Evolutionary conservation across 2,888 invertebrate species (phyloP), one percentile per base, ranked within the genome.

Genomic region (Gonocerus acuteangulatus): DNA sequence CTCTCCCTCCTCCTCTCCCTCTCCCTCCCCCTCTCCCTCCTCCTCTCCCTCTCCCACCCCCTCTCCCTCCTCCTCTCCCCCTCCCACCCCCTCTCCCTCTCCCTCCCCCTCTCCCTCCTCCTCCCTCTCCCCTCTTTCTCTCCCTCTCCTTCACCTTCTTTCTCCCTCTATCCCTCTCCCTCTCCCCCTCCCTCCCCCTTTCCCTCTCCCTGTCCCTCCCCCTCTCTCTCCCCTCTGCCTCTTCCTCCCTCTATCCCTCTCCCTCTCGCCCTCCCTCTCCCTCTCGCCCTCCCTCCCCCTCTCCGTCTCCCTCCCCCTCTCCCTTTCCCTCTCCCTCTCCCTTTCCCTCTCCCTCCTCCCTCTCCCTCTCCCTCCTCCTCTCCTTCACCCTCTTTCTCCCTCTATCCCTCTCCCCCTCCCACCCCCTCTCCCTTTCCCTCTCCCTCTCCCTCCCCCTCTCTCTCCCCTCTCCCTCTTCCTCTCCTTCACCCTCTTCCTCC

Each of bases 181-280:
- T 42, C 13, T 15, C 42, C 13, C 42, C 13, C 16, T 42, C 42
- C 4, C 13, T 42, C 42, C 13, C 42, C n/a, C 42, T 42, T 7
- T 15, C 42, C 13, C 42, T 42, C n/a, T 7, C n/a, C 13, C 42
- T n/a, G 7, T 15, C 16, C 13, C 48, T 57, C 23, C 47, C 48
- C 42, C 27, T 54, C 61, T 52, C 49, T 48, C 23, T 47, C 48
- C 63, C 15, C 32, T 15, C 49, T 32, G 23, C 27, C 34, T 49
- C 21, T 49, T 9, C 9, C 27, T 27, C 27, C 9, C 27, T 27
- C 27, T 27, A 4, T 27, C 27, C 9, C 27, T 27, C 32, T 49
- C 36, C 16, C 18, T 34, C 19, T 27, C 32, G 13, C 34, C 16
- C 51, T 18, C 67, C 62, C 66, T 66, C 64, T 67, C 57, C 42